Evolutionary conservation across 2,113 vertebrate genomes (phyloP).

Genomic region (Dryoscopus gambensis): DNA sequence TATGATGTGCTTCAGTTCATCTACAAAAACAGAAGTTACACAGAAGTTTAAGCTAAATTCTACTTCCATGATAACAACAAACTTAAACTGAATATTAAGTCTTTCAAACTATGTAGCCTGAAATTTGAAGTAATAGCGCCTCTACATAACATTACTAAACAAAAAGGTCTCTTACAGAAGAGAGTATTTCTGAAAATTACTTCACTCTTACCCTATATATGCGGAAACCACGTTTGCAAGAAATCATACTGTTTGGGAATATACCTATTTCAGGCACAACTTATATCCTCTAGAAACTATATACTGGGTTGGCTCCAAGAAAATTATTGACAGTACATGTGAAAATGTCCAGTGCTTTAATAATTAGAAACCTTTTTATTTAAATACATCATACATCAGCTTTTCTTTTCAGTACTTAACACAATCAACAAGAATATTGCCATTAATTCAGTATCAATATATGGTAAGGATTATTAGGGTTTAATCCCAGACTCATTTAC

Average conservation of each 20-base stretch:
- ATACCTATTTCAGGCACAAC: not conserved
- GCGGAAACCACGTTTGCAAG: not conserved
- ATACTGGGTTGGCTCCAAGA: not conserved
- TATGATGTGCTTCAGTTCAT: slow-evolving; percentile 85
- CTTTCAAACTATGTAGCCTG: not conserved
- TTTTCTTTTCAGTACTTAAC: not conserved
- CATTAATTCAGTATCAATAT: not conserved
- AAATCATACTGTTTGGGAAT: not conserved
- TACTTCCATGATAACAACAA: not conserved
- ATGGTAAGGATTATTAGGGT: not conserved
- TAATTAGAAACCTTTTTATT: not conserved
- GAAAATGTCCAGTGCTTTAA: not conserved
- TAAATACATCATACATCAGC: not conserved
- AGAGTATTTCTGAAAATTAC: not conserved
- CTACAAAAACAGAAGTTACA: slow-evolving; percentile 52
- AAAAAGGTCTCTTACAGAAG: not conserved
- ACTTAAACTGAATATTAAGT: not conserved
- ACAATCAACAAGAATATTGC: not conserved
- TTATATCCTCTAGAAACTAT: not conserved
- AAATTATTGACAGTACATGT: not conserved
- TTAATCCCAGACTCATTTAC: slow-evolving; percentile 62
- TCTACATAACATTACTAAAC: not conserved
- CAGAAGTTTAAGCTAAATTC: not conserved
- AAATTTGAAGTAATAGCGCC: not conserved
- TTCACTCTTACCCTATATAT: not conserved